These are phyloP conservation scores for Atta colombica DNA, from an alignment of 1,140 invertebrate species.

Conservation along the genomic window DNA sequence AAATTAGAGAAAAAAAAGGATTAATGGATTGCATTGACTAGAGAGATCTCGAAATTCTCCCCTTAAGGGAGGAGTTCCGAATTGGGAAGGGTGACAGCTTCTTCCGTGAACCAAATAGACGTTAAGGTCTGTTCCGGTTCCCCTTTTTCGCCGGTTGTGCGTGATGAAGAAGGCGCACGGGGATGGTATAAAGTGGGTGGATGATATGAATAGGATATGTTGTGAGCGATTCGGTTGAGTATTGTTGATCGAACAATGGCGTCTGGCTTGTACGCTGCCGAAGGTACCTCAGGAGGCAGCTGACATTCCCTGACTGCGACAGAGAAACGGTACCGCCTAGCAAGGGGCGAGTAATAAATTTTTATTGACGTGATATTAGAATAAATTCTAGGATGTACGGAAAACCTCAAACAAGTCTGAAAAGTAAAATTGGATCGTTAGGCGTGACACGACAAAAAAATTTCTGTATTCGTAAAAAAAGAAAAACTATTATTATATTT, in stretches of 20 bases:
- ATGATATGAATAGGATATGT: constrained; percentile 83
- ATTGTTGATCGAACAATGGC: constrained; percentile 84
- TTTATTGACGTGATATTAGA: constrained; percentile 44
- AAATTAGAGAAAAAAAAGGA: constrained; percentile 8
- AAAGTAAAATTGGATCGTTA: not conserved
- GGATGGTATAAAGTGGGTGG: constrained; percentile 82
- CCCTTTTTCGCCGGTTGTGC: constrained; percentile 53
- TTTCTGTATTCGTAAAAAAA: not conserved
- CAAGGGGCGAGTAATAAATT: constrained; percentile 77
- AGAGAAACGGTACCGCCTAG: constrained; percentile 78
- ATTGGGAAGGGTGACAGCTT: constrained; percentile 70
- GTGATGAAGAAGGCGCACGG: constrained; percentile 65
- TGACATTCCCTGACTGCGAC: constrained; percentile 83
- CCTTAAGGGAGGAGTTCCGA: constrained; percentile 33
- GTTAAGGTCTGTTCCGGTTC: constrained; percentile 72
- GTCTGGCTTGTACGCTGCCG: constrained; percentile 80
- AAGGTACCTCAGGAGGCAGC: constrained; percentile 81
- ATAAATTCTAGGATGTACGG: constrained; percentile 16
- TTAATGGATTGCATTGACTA: constrained; percentile 4
- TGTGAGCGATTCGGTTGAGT: constrained; percentile 83
- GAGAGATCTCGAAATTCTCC: constrained; percentile 51
- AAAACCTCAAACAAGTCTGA: not conserved
- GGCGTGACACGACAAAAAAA: not conserved
- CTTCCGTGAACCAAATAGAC: constrained; percentile 74
- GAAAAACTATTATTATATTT: not conserved